Base-by-base conservation (phyloP, 2,113 vertebrate species). In the Sander lucioperca region DNA sequence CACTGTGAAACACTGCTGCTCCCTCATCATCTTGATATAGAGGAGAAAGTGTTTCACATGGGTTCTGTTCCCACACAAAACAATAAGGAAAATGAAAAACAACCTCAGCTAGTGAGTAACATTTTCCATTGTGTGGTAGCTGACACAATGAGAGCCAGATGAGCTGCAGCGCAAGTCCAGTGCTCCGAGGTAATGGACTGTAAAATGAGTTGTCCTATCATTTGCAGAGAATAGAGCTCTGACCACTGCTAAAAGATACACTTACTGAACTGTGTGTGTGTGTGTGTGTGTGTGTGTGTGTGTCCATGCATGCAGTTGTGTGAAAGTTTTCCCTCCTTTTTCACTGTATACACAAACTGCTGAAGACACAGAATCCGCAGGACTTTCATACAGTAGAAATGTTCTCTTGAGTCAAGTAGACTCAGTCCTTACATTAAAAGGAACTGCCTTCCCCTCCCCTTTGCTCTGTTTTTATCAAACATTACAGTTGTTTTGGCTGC, bases 181-280 rank as follows among this genome's bases (percentile, higher is more conserved):
- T 10, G 25, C 74, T 57, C 45, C 0, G 25, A 74, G 61, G 43
- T 76, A 86, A 86, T 65, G 85, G 82, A 43, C 66, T 73, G 59
- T n/a, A 57, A 33, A 33, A 33, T 33, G 33, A 33, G 33, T 6
- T 33, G 6, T 33, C 33, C 33, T 33, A 33, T 33, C 33, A 33
- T 33, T 33, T 19, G 73, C 8, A 25, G 68, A 58, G 57, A 75
- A 75, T 48, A 70, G 66, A 71, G 76, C 33, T 59, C 63, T 83
- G 80, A 77, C 71, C 72, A 74, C 33, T 33, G 33, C 33, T 6
- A 33, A 33, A 33, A 33, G 33, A 33, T 33, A 33, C 6, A 30
- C 3, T 27, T 27, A n/a, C n/a, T n/a, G n/a, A n/a, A n/a, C n/a
- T n/a, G n/a, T 33, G 33, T 33, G 33, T 33, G 1, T 33, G 33